These are phyloP conservation scores for Aphelinus certus DNA, from an alignment of 1,140 invertebrate species.

Conservation along the genomic window DNA sequence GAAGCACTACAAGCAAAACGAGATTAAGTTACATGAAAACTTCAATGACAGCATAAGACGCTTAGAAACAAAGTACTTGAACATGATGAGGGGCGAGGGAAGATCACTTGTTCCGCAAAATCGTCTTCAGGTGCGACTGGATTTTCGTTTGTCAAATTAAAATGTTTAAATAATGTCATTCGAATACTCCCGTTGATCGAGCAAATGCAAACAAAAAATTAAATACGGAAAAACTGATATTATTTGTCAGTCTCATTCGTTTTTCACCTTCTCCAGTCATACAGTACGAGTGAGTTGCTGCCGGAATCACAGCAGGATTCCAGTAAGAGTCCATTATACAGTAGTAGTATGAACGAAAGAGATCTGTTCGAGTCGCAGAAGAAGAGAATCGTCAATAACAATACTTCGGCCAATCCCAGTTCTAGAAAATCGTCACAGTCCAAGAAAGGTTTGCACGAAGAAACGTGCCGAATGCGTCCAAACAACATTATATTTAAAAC, in stretches of 20 bases:
- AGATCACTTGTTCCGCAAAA: conserved; percentile 12
- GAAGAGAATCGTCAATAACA: conserved; percentile 3
- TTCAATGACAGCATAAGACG: conserved; percentile 38
- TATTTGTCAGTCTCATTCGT: conserved; percentile 1
- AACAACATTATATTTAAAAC: not conserved
- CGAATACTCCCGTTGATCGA: too few relatives aligned
- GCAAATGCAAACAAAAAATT: too few relatives aligned
- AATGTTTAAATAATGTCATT: too few relatives aligned
- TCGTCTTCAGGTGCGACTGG: conserved; percentile 28
- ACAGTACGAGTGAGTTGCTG: not conserved
- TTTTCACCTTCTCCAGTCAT: too few relatives aligned
- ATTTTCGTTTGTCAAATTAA: not conserved
- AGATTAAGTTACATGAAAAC: conserved; percentile 28
- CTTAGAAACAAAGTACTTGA: conserved; percentile 32
- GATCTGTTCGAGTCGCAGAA: conserved; percentile 9
- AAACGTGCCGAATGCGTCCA: not conserved
- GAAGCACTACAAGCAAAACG: conserved; percentile 29
- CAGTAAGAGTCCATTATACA: not conserved
- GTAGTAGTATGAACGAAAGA: not conserved
- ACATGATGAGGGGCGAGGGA: conserved; percentile 16
- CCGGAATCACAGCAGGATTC: conserved; percentile 20
- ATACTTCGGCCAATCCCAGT: not conserved
- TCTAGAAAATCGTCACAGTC: not conserved
- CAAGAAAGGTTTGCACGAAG: conserved; percentile 8
- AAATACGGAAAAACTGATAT: not conserved